Conservation (phyloP, 2,113 vertebrate species). For the Bufo bufo region DNA sequence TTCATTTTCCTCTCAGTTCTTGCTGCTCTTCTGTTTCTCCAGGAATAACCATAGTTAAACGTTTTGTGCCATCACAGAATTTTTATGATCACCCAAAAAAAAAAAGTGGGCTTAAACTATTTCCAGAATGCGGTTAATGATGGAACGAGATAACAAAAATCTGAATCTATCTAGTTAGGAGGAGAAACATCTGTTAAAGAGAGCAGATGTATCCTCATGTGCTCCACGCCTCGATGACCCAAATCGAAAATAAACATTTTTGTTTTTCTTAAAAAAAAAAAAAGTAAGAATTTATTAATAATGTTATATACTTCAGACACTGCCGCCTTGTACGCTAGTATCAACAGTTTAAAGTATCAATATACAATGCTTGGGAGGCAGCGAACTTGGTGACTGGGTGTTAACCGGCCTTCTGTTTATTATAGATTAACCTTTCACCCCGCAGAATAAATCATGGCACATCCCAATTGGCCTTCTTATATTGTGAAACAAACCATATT, state of each 20-base stretch:
- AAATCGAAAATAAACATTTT: conserved; percentile 46
- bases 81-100: neutral
- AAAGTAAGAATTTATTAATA: conserved; percentile 3
- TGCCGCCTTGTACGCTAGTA: conserved; percentile 12
- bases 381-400: neutral
- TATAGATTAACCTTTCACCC: conserved; percentile 19
- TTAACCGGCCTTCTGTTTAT: conserved; percentile 46
- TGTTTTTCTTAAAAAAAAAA: conserved; percentile 15
- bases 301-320: conserved; percentile 1
- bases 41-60: neutral
- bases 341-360: conserved; percentile 52
- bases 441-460: neutral
- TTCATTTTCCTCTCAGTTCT: no score
- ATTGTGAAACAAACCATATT: neutral
- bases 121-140: conserved; percentile 13
- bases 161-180: neutral
- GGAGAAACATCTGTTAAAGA: conserved; percentile 35
- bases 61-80: neutral
- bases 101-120: neutral
- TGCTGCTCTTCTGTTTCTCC: neutral
- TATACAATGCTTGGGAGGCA: conserved; percentile 47
- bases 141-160: neutral
- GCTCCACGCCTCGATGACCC: neutral
- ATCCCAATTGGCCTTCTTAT: neutral
- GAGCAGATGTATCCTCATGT: conserved; percentile 36